phyloP scores from a whole-genome alignment of 2,797 vertebrate genomes.

The Tapirus indicus region DNA sequence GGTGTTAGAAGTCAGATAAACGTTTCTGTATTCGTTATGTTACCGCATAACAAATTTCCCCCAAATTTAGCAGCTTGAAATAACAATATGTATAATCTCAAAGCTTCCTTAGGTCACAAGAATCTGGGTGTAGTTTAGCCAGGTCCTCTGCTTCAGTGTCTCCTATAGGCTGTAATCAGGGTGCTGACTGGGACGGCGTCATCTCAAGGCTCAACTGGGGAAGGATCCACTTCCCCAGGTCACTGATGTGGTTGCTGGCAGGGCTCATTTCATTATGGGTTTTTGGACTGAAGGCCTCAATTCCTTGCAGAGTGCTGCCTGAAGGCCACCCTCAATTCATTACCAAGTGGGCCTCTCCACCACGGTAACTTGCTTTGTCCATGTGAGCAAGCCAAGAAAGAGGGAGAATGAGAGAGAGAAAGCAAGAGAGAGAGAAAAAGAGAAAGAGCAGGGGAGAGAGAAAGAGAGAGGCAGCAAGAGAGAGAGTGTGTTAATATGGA shows the following conservation, averaged over 20 bases:
- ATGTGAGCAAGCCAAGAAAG: not conserved
- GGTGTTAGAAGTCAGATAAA: not conserved
- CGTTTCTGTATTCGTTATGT: not conserved
- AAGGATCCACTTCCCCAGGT: not conserved
- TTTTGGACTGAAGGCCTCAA: not conserved
- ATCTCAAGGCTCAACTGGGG: no score
- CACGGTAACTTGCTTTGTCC: not conserved
- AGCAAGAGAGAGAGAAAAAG: not conserved
- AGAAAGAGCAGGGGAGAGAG: not conserved
- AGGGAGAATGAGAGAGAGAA: not conserved
- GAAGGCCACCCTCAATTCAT: not conserved
- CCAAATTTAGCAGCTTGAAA: no score
- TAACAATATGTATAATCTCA: no score
- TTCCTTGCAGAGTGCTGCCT: not conserved
- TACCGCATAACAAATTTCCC: not conserved
- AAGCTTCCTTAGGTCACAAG: no score
- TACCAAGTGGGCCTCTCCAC: not conserved
- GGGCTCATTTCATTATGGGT: not conserved
- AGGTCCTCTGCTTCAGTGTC: no score
- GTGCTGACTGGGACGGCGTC: no score
- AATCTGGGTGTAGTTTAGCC: no score
- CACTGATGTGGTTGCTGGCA: not conserved
- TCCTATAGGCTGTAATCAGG: no score
- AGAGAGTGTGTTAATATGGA: not conserved
- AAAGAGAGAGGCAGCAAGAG: not conserved